Evolutionary conservation across 2,888 invertebrate genomes (phyloP), one percentile per base, ranked within the genome.

Genomic region (Plemyria rubiginata): DNA sequence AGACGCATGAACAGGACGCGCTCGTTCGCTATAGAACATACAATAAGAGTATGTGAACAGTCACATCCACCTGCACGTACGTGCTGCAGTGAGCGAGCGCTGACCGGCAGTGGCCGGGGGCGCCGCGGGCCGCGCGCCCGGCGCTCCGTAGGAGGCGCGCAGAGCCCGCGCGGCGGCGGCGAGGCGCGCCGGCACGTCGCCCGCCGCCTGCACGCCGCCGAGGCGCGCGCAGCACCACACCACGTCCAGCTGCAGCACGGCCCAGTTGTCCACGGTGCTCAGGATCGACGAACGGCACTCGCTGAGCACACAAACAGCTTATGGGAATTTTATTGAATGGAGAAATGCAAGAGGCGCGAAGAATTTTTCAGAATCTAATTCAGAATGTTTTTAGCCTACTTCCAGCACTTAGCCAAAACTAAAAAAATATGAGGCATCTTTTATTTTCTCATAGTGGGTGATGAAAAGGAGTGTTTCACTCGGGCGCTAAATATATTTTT

Each of bases 231-330:
- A 94, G 91, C 97, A 97, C 97, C 98, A 98, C n/a, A 96, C 95
- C 68, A 97, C 96, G 86, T 98, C 97, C 76, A 98, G 88, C 85
- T 97, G 97, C 38, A 97, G 92, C 5, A 97, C 91, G 0, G 96
- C 97, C 87, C 95, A 96, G 86, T 98, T 98, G 87, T 97, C 97
- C 9, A 97, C 97, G 0, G 94, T 86, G 61, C 95, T 92, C 36
- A 97, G 88, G 54, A 96, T 85, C 28, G 94, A 88, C 0, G 95
- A 94, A 28, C 95, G 91, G 80, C 96, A 96, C 58, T 94, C 94
- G 69, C 96, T 96, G 85, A 28, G 0, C 13, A 32, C 8, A 32
- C 7, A 29, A n/a, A n/a, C n/a, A n/a, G n/a, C n/a, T n/a, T n/a
- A n/a, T n/a, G n/a, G n/a, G n/a, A n/a, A n/a, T n/a, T n/a, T n/a